Conservation (phyloP, 2,113 vertebrate species). For the Cathartes aura region DNA sequence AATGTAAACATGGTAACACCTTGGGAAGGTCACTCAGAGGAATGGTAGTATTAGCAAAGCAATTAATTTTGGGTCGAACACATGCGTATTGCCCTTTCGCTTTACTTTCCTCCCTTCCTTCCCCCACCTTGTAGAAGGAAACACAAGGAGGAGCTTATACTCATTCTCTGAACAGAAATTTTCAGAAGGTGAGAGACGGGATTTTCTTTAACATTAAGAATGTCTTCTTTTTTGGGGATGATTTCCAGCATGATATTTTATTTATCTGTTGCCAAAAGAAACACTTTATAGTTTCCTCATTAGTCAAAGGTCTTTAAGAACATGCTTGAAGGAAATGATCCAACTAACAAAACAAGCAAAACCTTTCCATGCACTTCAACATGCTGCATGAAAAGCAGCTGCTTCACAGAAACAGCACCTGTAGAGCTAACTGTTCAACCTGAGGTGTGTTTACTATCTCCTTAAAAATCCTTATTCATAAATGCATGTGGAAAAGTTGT, state of each 20-base stretch:
- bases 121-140: not conserved
- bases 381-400: not conserved
- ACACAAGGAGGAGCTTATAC: not conserved
- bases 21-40: constrained; percentile 15
- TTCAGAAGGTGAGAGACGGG: not conserved
- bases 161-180: not conserved
- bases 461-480: not conserved
- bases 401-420: not conserved
- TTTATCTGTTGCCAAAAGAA: constrained; percentile 53
- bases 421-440: not conserved
- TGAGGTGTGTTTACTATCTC: not conserved
- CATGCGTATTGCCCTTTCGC: not conserved
- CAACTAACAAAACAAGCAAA: constrained; percentile 24
- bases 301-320: constrained; percentile 15
- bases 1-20: constrained; percentile 46
- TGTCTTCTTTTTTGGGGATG: not conserved
- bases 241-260: not conserved
- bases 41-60: constrained; percentile 13
- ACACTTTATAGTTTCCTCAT: not conserved
- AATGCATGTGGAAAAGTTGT: not conserved
- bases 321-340: constrained; percentile 44
- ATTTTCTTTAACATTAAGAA: not conserved
- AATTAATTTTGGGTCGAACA: constrained; percentile 1
- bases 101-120: not conserved
- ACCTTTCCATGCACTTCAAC: not conserved